phyloP scores from a whole-genome alignment of 1,140 invertebrate genomes.

The Drosophila kanapiae region DNA sequence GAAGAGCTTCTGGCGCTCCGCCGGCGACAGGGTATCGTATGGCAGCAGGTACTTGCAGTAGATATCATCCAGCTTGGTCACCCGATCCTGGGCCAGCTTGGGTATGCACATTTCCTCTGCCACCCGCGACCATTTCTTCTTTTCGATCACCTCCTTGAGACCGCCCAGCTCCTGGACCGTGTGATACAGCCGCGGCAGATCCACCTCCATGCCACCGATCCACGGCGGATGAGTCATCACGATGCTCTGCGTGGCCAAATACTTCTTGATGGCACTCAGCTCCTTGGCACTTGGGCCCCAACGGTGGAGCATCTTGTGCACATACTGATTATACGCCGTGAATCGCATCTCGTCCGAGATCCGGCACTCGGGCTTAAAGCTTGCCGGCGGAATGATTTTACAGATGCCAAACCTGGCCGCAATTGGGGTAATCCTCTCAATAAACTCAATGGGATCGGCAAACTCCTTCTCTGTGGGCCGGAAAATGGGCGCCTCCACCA shows the following conservation, averaged over 20 bases:
- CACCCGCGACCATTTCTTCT: constrained; percentile 95
- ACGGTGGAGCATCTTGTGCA: constrained; percentile 94
- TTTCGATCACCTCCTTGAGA: constrained; percentile 95
- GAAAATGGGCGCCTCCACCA: constrained; percentile 94
- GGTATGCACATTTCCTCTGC: constrained; percentile 95
- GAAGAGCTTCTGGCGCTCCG: constrained; percentile 90
- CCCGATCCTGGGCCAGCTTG: constrained; percentile 92
- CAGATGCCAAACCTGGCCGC: constrained; percentile 95
- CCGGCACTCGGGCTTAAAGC: constrained; percentile 95
- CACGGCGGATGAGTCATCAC: constrained; percentile 91
- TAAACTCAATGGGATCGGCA: constrained; percentile 95
- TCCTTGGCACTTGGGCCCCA: constrained; percentile 96
- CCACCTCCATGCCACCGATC: constrained; percentile 96
- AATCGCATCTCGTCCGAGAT: constrained; percentile 94
- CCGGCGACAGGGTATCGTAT: constrained; percentile 94
- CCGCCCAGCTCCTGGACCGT: constrained; percentile 95
- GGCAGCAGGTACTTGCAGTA: constrained; percentile 97
- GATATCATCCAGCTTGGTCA: constrained; percentile 94
- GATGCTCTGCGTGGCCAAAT: constrained; percentile 92
- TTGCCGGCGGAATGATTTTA: constrained; percentile 94
- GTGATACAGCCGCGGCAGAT: constrained; percentile 94
- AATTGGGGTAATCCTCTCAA: constrained; percentile 92
- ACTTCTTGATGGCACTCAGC: constrained; percentile 94
- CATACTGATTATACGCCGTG: constrained; percentile 95
- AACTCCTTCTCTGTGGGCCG: constrained; percentile 94